Evolutionary conservation across 2,797 vertebrate species (phyloP), one percentile per base, ranked within the genome.

Genomic region (Lacerta bilineata): DNA sequence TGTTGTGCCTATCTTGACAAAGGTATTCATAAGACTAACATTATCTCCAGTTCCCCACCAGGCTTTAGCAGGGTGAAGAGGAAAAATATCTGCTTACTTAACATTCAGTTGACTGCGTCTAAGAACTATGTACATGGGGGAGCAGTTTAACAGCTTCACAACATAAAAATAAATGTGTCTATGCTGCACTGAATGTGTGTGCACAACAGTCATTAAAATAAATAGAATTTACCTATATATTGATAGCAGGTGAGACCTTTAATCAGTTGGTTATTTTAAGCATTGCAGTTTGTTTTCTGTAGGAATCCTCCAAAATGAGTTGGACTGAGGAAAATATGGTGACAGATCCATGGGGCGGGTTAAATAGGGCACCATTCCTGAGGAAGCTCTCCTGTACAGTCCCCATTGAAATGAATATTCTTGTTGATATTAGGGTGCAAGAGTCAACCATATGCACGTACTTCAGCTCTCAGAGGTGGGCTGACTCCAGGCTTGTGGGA

Each of bases 111-210:
- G 3, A 71, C 88, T 78, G 3, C 13, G 43, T 82, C 0, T 36
- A 86, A 90, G n/a, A 88, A 91, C 83, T 84, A 43, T 66, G 84
- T 66, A 39, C 17, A 15, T 68, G 15, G 41, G 43, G 71, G 33
- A 68, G 71, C 69, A 50, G 33, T 68, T 86, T 85, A 64, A 87
- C 50, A 83, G 61, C 76, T 87, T 87, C 78, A 85, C 81, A 43
- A 90, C 90, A 93, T 75, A 88, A 23, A 83, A 91, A 55, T 84
- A 93, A 72, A 82, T 80, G n/a, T 27, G 36, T 88, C 85, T 91
- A 86, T 79, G 87, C 66, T 77, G 68, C 20, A 8, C 39, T 77
- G 46, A 25, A 72, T 59, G 80, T 68, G 75, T 83, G 41, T 59
- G 66, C 43, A 79, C 74, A 85, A 33, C 27, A 87, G 13, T 27